These are phyloP conservation scores for Protophormia terraenovae DNA, from an alignment of 2,888 invertebrate species.

Conservation along the genomic window DNA sequence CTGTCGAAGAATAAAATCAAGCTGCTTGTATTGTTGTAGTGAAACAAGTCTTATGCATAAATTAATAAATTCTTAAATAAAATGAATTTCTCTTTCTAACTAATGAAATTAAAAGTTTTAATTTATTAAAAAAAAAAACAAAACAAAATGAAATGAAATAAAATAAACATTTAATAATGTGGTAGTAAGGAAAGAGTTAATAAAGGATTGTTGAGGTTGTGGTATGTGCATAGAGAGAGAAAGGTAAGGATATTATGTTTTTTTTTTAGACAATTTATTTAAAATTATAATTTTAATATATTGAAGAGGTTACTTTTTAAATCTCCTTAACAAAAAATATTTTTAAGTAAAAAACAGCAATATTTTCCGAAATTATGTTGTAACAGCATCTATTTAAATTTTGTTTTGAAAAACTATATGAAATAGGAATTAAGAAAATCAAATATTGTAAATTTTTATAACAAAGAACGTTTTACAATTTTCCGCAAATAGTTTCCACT, in stretches of 20 bases:
- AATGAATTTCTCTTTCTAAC: slow-evolving; percentile 33
- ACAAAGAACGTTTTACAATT: too few species aligned
- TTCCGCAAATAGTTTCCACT: too few species aligned
- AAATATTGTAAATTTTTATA: too few species aligned
- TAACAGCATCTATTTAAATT: too few species aligned
- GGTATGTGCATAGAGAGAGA: slow-evolving; percentile 54
- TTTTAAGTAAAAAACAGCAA: too few species aligned
- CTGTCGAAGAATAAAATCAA: slow-evolving; percentile 71
- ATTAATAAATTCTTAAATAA: slow-evolving; percentile 64
- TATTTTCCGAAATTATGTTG: too few species aligned
- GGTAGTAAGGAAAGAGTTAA: neutral
- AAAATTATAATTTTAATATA: too few species aligned
- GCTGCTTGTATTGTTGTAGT: slow-evolving; percentile 71
- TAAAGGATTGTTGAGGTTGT: slow-evolving; percentile 50
- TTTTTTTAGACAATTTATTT: neutral
- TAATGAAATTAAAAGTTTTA: slow-evolving; percentile 18
- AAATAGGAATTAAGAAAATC: too few species aligned
- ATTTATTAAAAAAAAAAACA: neutral
- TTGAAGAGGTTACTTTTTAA: too few species aligned
- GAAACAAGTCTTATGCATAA: slow-evolving; percentile 63
- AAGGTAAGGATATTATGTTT: neutral
- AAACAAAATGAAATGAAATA: slow-evolving; percentile 1
- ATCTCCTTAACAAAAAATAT: too few species aligned
- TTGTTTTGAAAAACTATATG: too few species aligned
- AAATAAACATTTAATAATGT: neutral